A percentile compares a stretch with the other conserved stretches of the same genome.
phyloP scores from a whole-genome alignment of 2,113 vertebrate genomes.

The Acanthisitta chloris region DNA sequence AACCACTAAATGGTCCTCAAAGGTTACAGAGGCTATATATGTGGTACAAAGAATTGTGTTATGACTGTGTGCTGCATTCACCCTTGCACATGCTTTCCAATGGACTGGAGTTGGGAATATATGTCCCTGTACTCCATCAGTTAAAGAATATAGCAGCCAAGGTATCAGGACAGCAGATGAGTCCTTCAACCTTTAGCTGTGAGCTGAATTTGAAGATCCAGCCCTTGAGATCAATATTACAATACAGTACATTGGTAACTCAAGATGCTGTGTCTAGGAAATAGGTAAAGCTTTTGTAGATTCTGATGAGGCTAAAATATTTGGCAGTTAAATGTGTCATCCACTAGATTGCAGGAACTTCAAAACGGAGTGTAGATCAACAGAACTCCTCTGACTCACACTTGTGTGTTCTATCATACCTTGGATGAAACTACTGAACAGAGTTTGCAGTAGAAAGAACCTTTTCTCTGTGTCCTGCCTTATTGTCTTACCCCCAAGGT shows the following conservation, averaged over 20 bases:
- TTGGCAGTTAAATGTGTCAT: neutral
- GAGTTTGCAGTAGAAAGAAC: neutral
- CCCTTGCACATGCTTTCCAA: rapidly evolving
- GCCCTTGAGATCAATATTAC: neutral
- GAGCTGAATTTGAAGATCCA: neutral
- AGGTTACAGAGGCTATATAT: neutral
- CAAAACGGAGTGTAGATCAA: neutral
- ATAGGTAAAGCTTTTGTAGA: neutral
- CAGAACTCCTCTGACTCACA: neutral
- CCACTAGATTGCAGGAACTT: neutral
- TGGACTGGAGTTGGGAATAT: neutral
- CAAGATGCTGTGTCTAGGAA: neutral
- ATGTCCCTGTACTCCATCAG: neutral
- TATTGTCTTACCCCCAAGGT: rapidly evolving
- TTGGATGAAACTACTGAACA: neutral
- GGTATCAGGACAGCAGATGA: neutral
- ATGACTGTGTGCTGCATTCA: rapidly evolving
- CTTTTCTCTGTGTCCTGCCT: rapidly evolving
- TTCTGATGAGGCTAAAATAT: neutral
- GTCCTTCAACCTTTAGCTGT: neutral
- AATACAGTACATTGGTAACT: neutral
- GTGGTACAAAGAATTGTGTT: neutral
- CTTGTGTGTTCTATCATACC: neutral
- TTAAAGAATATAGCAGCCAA: neutral
- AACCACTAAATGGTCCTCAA: neutral